phyloP scores from a whole-genome alignment of 1,140 invertebrate species.

The Neodiprion pinetum region DNA sequence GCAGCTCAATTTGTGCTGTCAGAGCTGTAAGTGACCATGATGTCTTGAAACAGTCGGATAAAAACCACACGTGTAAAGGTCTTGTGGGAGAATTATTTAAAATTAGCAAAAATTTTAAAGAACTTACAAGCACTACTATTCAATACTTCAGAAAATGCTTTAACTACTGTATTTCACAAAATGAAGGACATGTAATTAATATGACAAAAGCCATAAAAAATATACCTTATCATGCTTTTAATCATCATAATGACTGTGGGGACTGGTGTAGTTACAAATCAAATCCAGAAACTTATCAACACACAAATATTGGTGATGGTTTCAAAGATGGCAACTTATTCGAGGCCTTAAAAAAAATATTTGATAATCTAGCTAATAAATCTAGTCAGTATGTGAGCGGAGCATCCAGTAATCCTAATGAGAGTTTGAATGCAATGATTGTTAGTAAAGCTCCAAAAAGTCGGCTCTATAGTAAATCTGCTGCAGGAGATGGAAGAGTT shows the following conservation, averaged over 20 bases:
- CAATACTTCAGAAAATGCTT: conserved; percentile 25
- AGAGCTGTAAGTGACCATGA: conserved; percentile 8
- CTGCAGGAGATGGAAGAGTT: not conserved
- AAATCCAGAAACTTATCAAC: conserved; percentile 20
- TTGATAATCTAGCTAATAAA: conserved; percentile 15
- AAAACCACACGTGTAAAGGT: conserved; percentile 26
- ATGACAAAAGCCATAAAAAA: conserved; percentile 19
- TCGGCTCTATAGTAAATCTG: not conserved
- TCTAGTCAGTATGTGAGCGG: conserved; percentile 14
- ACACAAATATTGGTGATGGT: conserved; percentile 12
- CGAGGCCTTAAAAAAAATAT: conserved; percentile 15
- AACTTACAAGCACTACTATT: conserved; percentile 21
- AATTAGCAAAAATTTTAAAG: conserved; percentile 2
- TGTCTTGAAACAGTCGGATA: conserved; percentile 25
- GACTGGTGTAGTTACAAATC: conserved; percentile 22
- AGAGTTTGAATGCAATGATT: conserved; percentile 13
- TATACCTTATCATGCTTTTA: conserved; percentile 29
- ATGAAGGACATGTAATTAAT: conserved; percentile 17
- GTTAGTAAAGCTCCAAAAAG: conserved; percentile 5
- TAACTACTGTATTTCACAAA: conserved; percentile 25
- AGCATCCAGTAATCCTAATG: conserved; percentile 20
- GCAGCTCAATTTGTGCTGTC: conserved; percentile 12
- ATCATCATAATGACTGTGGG: conserved; percentile 24
- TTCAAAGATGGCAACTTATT: conserved; percentile 17
- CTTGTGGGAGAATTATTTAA: not conserved